These are phyloP conservation scores for Chelonia mydas DNA, from an alignment of 2,797 vertebrate species.

Conservation along the genomic window DNA sequence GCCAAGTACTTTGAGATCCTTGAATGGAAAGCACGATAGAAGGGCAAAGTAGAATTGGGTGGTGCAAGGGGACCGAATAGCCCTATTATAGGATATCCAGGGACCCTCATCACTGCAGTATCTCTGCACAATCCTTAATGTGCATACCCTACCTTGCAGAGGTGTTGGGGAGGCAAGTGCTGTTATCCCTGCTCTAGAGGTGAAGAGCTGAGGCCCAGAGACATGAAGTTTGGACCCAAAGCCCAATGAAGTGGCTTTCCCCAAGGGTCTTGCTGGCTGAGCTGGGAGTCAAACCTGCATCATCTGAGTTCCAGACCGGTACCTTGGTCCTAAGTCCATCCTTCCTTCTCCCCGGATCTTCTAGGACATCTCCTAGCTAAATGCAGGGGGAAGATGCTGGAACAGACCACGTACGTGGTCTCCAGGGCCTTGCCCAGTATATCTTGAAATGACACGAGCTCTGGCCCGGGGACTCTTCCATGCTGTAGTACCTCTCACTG, in stretches of 20 bases:
- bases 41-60: background rate
- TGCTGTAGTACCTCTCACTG: background rate
- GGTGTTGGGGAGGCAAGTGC: background rate
- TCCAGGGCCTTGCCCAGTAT: background rate
- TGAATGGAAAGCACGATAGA: background rate
- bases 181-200: background rate
- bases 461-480: background rate
- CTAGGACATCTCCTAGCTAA: background rate
- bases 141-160: too few species aligned
- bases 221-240: background rate
- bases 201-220: background rate
- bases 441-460: background rate
- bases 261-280: background rate
- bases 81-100: too few species aligned
- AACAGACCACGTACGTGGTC: too few species aligned
- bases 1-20: background rate
- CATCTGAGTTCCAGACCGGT: accelerated
- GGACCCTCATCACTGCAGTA: background rate
- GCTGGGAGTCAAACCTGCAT: background rate
- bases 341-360: background rate
- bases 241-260: background rate
- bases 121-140: background rate
- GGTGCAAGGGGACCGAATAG: background rate
- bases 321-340: background rate
- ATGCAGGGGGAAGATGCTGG: background rate